phyloP scores from a whole-genome alignment of 2,113 vertebrate genomes.

The Nothobranchius furzeri region DNA sequence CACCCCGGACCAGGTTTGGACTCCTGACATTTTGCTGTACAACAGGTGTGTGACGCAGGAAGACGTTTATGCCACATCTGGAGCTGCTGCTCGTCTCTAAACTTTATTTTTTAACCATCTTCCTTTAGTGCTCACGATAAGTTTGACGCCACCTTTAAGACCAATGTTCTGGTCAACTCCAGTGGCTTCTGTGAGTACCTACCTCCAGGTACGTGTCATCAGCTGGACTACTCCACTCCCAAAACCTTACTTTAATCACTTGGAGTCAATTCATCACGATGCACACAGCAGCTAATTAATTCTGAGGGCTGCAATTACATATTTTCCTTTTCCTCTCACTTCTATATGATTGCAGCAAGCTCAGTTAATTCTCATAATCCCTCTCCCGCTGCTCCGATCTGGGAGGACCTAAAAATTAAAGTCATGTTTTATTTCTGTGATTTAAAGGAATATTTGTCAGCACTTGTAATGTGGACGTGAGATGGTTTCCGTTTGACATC shows the following conservation, averaged over 20 bases:
- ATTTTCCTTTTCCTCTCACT: constrained; percentile 1
- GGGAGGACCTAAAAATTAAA: not conserved
- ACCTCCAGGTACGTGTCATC: constrained; percentile 79
- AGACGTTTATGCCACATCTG: not conserved
- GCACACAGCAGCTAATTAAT: constrained; percentile 16
- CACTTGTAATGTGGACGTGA: constrained; percentile 81
- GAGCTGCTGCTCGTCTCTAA: constrained; percentile 4
- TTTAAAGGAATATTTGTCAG: constrained; percentile 81
- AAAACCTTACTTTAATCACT: constrained; percentile 1
- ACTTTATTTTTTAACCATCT: not conserved
- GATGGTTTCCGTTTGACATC: constrained; percentile 85
- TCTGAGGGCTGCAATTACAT: not conserved
- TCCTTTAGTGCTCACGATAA: constrained; percentile 80
- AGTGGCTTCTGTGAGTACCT: constrained; percentile 84
- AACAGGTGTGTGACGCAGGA: constrained; percentile 74
- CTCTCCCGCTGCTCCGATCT: not conserved
- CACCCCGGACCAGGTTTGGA: constrained; percentile 81
- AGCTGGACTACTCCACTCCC: not conserved
- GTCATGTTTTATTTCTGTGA: not conserved
- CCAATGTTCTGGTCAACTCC: constrained; percentile 83
- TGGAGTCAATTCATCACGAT: not conserved
- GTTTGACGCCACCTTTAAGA: constrained; percentile 84
- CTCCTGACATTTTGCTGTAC: constrained; percentile 82
- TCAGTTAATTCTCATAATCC: not conserved
- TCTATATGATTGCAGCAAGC: constrained; percentile 18